phyloP scores from a whole-genome alignment of 2,888 invertebrate species.

The Branchipolynoe longqiensis region DNA sequence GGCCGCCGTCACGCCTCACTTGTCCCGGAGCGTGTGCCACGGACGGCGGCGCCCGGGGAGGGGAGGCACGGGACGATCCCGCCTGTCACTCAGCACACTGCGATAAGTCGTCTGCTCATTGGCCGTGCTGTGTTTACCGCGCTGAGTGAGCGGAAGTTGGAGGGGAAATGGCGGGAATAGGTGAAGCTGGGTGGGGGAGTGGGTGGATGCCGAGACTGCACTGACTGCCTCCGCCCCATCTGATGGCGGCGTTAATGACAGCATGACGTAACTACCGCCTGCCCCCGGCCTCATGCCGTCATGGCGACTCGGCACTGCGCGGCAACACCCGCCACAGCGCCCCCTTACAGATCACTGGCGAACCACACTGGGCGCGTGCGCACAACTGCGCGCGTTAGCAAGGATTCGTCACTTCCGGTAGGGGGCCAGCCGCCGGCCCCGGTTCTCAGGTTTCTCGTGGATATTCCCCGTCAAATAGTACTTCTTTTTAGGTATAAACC shows the following conservation, averaged over 20 bases:
- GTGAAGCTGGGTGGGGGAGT: not conserved
- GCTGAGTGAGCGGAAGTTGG: not conserved
- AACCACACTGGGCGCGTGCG: slow-evolving; percentile 41
- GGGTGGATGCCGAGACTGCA: slow-evolving; percentile 8
- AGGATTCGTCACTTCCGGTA: slow-evolving; percentile 7
- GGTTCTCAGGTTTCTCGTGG: no score
- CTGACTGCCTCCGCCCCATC: slow-evolving; percentile 17
- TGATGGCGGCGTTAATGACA: slow-evolving; percentile 48
- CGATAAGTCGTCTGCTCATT: no score
- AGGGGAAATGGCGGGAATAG: not conserved
- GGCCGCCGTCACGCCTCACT: no score
- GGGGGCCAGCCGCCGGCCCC: not conserved
- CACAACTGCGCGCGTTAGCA: slow-evolving; percentile 45
- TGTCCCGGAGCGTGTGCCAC: no score
- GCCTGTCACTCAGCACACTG: no score
- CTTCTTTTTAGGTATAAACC: no score
- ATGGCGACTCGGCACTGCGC: slow-evolving; percentile 33
- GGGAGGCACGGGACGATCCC: no score
- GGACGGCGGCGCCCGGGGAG: no score
- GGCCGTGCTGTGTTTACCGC: no score
- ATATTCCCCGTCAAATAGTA: no score
- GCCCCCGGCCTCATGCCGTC: no score
- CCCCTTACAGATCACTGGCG: slow-evolving; percentile 54
- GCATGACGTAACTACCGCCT: slow-evolving; percentile 28
- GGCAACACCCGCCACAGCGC: slow-evolving; percentile 23